A percentile compares a stretch with the other conserved stretches of the same genome.
Evolutionary conservation across 2,113 vertebrate species (phyloP).

Genomic region (Saguinus imperator): DNA sequence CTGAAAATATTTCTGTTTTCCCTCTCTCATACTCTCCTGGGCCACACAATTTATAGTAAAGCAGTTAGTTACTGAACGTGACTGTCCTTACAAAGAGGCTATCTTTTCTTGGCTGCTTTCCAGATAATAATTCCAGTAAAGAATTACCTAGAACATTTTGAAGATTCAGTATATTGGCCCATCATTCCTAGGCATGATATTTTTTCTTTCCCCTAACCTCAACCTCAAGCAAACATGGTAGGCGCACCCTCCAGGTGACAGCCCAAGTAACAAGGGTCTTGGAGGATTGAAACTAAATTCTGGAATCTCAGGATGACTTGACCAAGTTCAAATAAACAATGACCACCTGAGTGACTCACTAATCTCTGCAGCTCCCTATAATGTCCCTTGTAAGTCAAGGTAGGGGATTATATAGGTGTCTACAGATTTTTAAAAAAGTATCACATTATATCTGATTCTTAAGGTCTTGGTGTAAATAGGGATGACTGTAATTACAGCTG

Average conservation of each 20-base stretch:
- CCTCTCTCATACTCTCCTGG: not conserved
- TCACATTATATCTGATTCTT: not conserved
- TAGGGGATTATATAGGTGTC: not conserved
- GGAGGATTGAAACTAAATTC: not conserved
- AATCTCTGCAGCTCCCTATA: not conserved
- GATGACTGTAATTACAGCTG: not conserved
- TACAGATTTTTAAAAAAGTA: not conserved
- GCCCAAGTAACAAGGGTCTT: not conserved
- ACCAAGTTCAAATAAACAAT: not conserved
- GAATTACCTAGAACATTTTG: not conserved
- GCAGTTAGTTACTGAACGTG: not conserved
- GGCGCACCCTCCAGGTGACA: not conserved
- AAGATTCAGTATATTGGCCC: not conserved
- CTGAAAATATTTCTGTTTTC: not conserved
- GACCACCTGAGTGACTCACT: not conserved
- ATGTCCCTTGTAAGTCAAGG: not conserved
- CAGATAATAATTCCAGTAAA: not conserved
- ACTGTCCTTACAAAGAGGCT: not conserved
- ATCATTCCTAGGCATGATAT: not conserved
- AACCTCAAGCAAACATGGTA: too few species aligned
- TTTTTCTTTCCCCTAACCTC: not conserved
- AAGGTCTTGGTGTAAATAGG: not conserved
- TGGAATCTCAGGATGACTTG: not conserved
- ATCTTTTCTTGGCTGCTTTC: not conserved
- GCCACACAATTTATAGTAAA: not conserved